These are phyloP conservation scores for Thamnophis sirtalis DNA, from an alignment of 2,113 vertebrate species.

Conservation along the genomic window DNA sequence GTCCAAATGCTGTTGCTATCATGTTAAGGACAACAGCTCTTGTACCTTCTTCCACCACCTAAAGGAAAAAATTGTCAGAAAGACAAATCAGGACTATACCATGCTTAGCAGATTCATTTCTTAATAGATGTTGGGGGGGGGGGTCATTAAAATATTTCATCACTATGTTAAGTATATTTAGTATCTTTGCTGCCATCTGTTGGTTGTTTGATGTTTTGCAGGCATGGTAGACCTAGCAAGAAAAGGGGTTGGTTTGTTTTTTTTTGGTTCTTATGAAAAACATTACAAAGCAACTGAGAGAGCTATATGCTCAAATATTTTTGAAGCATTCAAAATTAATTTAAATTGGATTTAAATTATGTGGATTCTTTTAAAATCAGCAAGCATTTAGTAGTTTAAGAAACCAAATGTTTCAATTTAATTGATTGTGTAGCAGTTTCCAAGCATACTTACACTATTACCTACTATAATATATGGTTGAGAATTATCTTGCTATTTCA, in stretches of 20 bases:
- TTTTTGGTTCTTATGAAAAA: not conserved
- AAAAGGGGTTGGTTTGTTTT: no score
- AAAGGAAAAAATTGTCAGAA: no score
- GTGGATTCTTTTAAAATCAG: not conserved
- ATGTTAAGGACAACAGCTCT: no score
- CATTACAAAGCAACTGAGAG: not conserved
- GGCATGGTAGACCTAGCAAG: not conserved
- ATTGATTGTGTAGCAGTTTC: not conserved
- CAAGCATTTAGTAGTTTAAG: not conserved
- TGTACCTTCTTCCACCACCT: no score
- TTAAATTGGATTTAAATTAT: not conserved
- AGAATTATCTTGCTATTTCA: not conserved
- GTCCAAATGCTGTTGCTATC: no score
- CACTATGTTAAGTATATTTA: not conserved
- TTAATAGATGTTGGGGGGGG: no score
- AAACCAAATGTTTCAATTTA: not conserved
- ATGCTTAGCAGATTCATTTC: no score
- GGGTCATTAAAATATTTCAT: no score
- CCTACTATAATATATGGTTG: not conserved
- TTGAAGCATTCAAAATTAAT: not conserved
- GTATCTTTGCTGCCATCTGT: not conserved
- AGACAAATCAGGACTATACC: no score
- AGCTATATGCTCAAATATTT: not conserved
- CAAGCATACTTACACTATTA: not conserved
- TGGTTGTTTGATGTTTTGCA: not conserved